These are phyloP conservation scores for Euzophera pinguis DNA, from an alignment of 2,888 invertebrate species.

Conservation along the genomic window DNA sequence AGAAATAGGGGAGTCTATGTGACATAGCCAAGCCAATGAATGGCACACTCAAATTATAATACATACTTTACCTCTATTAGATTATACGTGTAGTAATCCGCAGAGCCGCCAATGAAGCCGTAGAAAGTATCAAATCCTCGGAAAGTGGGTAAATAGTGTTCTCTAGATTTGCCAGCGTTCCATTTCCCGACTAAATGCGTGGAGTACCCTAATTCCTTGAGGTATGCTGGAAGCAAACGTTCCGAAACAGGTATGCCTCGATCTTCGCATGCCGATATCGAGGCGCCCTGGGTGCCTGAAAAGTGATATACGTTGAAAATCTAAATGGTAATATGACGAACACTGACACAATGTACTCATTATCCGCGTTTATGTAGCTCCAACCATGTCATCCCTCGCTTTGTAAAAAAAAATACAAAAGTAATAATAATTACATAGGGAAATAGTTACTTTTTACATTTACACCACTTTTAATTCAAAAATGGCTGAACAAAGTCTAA, in stretches of 20 bases:
- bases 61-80: slow-evolving; percentile 48
- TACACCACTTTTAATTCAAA: no score
- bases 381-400: no score
- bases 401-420: no score
- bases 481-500: no score
- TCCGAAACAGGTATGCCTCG: slow-evolving; percentile 85
- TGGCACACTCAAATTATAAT: background rate
- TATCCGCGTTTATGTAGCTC: no score
- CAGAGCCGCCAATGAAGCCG: slow-evolving; percentile 89
- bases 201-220: slow-evolving; percentile 85
- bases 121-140: slow-evolving; percentile 90
- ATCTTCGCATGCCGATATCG: slow-evolving; percentile 76
- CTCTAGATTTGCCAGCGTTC: slow-evolving; percentile 88
- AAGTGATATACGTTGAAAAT: background rate
- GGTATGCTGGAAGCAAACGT: slow-evolving; percentile 84
- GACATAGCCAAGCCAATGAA: background rate
- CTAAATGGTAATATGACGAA: no score
- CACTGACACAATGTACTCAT: no score
- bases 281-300: slow-evolving; percentile 43
- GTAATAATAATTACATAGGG: no score
- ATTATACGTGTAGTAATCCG: slow-evolving; percentile 86
- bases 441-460: no score
- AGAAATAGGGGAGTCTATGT: background rate
- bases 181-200: slow-evolving; percentile 93
- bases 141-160: slow-evolving; percentile 83